Base-by-base conservation (phyloP, 2,797 vertebrate genomes). In the Propithecus perrieri region DNA sequence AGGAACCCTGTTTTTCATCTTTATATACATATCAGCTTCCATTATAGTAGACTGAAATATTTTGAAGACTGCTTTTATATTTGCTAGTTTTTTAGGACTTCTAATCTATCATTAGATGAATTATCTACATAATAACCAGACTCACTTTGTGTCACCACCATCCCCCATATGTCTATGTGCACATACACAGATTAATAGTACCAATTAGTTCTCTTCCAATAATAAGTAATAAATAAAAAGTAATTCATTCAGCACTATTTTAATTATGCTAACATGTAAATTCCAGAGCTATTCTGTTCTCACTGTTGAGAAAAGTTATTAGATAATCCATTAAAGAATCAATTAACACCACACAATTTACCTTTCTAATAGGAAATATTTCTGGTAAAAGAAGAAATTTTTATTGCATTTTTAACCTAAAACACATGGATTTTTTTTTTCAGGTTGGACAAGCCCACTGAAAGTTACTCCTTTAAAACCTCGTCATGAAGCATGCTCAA, bases 391-490 rank as follows among this genome's bases (percentile, higher is more conserved):
- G 24, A 91, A 92, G 17, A 50, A 24, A 3, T 24, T 2, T n/a
- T 28, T 22, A 0, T 11, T 89, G 41, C 17, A 4, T 61, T 78
- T 84, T 72, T 89, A 78, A 93, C 26, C 8, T 30, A 59, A 63
- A 92, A 10, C 55, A 35, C 18, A 10, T 71, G 1, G 20, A 30
- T 30, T 81, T 96, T 53, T 43, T 43, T 30, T 43, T 98, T 75
- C 94, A 99, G 98, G 98, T 97, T 98, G 98, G 98, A 98, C 97
- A 67, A 98, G 96, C 86, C 85, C 97, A 53, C 20, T 50, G 87
- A 96, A 97, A 97, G 98, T 98, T 89, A 95, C 41, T 53, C 96
- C 96, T 85, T 46, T 14, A 55, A 78, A 94, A 72, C 69, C 38
- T 43, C 95, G 69, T 85, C 85, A 48, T 22, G 85, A 93, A 94